A percentile compares a stretch with the other conserved stretches of the same genome.
These are phyloP conservation scores for Diarsia brunnea DNA, from an alignment of 2,888 invertebrate species.

Conservation along the genomic window DNA sequence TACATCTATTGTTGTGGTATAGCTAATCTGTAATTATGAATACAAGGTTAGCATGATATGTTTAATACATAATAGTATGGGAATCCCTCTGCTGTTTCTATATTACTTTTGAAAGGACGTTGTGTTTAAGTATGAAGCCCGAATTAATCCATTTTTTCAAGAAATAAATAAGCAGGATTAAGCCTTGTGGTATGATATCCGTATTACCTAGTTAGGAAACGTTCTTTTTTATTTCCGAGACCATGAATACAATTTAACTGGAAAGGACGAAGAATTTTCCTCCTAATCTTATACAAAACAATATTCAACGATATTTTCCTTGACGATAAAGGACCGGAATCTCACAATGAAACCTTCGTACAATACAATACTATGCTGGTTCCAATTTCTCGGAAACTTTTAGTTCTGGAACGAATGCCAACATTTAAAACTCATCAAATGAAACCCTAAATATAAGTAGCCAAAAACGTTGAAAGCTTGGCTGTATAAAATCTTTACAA, in stretches of 20 bases:
- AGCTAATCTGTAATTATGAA: slow-evolving; percentile 14
- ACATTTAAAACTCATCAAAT: neutral
- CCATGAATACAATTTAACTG: neutral
- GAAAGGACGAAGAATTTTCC: neutral
- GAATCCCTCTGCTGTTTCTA: neutral
- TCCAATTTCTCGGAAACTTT: slow-evolving; percentile 32
- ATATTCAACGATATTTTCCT: neutral
- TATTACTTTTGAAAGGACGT: neutral
- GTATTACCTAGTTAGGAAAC: neutral
- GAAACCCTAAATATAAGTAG: neutral
- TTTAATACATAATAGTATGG: neutral
- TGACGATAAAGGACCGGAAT: neutral
- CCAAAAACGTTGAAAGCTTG: slow-evolving; percentile 16
- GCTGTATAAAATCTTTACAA: slow-evolving; percentile 42
- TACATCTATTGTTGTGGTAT: slow-evolving; percentile 7
- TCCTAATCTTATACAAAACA: neutral
- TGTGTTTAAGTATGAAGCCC: neutral
- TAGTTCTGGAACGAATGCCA: slow-evolving; percentile 18
- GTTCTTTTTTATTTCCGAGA: slow-evolving; percentile 8
- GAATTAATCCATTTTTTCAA: slow-evolving; percentile 2
- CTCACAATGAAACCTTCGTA: slow-evolving; percentile 8
- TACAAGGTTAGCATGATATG: slow-evolving; percentile 11
- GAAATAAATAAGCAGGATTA: neutral
- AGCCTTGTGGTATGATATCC: too few relatives aligned
- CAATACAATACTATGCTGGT: neutral